Evolutionary conservation across 2,888 invertebrate genomes (phyloP).

Genomic region (Apamea crenata): DNA sequence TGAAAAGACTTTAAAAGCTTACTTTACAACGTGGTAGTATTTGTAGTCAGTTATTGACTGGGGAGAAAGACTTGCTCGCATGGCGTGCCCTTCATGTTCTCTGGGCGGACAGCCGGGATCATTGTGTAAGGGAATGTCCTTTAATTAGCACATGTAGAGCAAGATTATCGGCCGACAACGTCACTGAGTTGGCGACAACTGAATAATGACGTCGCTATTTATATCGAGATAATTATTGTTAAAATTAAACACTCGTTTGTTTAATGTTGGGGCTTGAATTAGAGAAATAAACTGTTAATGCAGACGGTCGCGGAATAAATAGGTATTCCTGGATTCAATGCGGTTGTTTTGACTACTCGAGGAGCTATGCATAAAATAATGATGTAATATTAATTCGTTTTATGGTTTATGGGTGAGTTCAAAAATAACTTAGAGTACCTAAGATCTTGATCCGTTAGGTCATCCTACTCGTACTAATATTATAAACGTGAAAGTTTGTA

Average conservation of each 20-base stretch:
- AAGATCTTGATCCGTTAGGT: no score
- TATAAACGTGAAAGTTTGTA: no score
- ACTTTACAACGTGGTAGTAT: conserved; percentile 80
- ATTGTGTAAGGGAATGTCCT: conserved; percentile 85
- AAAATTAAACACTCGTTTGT: conserved; percentile 64
- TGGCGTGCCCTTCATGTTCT: conserved; percentile 79
- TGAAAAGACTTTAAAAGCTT: conserved; percentile 82
- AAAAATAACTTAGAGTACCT: not conserved
- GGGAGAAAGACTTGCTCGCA: conserved; percentile 80
- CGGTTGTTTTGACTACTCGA: conserved; percentile 11
- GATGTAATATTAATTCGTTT: not conserved
- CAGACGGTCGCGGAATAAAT: conserved; percentile 20
- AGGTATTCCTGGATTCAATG: conserved; percentile 13
- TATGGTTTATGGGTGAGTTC: no score
- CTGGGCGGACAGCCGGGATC: conserved; percentile 83
- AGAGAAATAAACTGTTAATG: conserved; percentile 39
- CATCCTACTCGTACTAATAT: no score
- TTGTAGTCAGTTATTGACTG: conserved; percentile 85
- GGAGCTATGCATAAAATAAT: not conserved
- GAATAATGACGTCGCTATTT: conserved; percentile 84
- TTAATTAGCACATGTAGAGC: conserved; percentile 89
- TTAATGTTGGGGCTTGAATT: conserved; percentile 28
- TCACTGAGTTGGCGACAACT: conserved; percentile 81
- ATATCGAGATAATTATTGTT: conserved; percentile 73
- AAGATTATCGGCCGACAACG: conserved; percentile 84